A percentile compares a stretch with the other conserved stretches of the same genome.
Conservation (phyloP, 2,797 vertebrate genomes). For the Crocodylus rhombifer region DNA sequence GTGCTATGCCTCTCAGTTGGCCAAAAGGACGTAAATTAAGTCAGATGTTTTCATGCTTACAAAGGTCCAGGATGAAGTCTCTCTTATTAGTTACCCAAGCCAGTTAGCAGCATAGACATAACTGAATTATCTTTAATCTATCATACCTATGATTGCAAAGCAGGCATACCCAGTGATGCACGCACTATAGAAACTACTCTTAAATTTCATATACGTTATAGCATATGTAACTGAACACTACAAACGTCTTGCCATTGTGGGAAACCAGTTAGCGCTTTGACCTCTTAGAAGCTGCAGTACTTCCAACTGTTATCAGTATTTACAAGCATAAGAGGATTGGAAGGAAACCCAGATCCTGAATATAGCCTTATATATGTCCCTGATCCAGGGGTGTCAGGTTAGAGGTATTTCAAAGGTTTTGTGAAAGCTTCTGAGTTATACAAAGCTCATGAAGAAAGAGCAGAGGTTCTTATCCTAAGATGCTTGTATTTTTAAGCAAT, state of each 20-base stretch:
- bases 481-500: neutral
- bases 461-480: rapidly evolving
- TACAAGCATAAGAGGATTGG: neutral
- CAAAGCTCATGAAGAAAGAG: neutral
- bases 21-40: neutral
- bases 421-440: neutral
- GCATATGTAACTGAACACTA: rapidly evolving
- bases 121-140: neutral
- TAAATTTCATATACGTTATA: neutral
- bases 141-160: neutral
- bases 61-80: neutral
- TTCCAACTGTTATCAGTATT: neutral
- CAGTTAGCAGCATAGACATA: too few relatives aligned
- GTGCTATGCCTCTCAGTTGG: conserved; percentile 1
- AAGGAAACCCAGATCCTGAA: neutral
- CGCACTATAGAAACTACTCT: neutral
- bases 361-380: rapidly evolving
- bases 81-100: too few relatives aligned
- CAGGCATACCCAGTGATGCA: rapidly evolving
- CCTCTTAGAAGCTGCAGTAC: neutral
- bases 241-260: rapidly evolving
- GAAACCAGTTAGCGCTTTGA: rapidly evolving
- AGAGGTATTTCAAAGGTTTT: neutral
- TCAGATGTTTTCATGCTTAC: neutral
- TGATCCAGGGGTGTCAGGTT: neutral